Evolutionary conservation across 2,888 invertebrate species (phyloP).

Genomic region (Minunthozetes semirufus): DNA sequence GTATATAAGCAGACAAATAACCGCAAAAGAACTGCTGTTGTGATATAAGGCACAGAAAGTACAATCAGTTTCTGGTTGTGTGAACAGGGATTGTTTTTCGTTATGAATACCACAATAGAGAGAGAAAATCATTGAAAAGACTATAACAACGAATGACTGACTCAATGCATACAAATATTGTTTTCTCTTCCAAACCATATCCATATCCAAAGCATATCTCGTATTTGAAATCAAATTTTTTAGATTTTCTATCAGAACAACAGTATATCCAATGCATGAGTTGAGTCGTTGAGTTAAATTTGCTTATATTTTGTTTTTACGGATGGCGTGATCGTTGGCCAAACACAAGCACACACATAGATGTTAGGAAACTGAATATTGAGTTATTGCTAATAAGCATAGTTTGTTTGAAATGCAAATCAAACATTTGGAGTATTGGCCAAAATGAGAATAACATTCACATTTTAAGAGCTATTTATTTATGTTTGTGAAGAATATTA

Average conservation of each 20-base stretch:
- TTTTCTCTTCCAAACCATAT: background rate
- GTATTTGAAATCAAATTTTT: no score
- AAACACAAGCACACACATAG: background rate
- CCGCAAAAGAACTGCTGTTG: background rate
- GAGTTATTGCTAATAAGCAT: conserved; percentile 2
- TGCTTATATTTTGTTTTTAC: no score
- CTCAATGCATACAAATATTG: background rate
- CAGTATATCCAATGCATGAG: no score
- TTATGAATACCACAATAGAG: conserved; percentile 1
- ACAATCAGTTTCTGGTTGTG: conserved; percentile 11
- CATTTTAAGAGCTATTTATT: background rate
- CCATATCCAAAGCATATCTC: no score
- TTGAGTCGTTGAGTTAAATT: no score
- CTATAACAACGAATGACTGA: background rate
- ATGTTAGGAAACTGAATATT: background rate
- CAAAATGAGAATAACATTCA: background rate
- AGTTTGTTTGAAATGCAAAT: conserved; percentile 11
- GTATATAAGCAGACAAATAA: background rate
- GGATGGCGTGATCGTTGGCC: conserved; percentile 22
- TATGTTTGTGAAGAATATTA: background rate
- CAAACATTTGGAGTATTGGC: background rate
- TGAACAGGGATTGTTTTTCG: conserved; percentile 16
- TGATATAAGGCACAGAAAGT: background rate
- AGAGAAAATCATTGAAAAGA: background rate
- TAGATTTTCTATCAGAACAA: no score